Conservation (phyloP, 2,888 invertebrate species). For the Camponotus fellah region DNA sequence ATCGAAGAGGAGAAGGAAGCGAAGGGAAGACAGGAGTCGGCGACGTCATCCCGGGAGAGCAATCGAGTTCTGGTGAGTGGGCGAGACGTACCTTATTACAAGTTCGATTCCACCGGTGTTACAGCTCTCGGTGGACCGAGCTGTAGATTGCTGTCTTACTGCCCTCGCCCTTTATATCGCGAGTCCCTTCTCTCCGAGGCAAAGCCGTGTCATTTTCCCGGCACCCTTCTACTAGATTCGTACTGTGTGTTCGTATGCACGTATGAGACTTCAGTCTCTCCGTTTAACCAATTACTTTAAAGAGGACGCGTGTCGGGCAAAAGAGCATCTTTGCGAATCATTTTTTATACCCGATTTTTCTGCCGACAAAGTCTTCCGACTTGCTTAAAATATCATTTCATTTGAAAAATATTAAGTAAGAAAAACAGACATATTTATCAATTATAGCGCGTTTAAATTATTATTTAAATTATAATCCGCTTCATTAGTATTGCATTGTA, state of each 20-base stretch:
- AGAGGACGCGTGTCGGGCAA: constrained; percentile 69
- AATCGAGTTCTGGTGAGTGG: constrained; percentile 78
- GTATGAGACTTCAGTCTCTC: constrained; percentile 42
- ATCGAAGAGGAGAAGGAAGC: constrained; percentile 46
- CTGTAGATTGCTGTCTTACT: constrained; percentile 78
- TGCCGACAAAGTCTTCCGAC: background rate
- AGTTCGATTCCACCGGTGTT: constrained; percentile 83
- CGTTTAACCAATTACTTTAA: constrained; percentile 75
- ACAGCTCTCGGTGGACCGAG: constrained; percentile 79
- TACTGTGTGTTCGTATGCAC: background rate
- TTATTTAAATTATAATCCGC: constrained; percentile 60
- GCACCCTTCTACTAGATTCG: constrained; percentile 34
- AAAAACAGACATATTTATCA: constrained; percentile 13
- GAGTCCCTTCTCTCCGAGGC: constrained; percentile 46
- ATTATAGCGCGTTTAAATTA: constrained; percentile 48
- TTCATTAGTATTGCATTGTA: constrained; percentile 59
- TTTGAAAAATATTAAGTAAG: background rate
- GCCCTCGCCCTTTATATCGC: constrained; percentile 67
- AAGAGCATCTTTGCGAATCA: constrained; percentile 44
- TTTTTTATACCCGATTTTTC: background rate
- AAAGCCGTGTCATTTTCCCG: constrained; percentile 68
- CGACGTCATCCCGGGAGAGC: constrained; percentile 73
- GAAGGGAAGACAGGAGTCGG: constrained; percentile 53
- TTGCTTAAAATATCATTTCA: background rate
- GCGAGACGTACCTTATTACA: constrained; percentile 82